Evolutionary conservation across 2,113 vertebrate species (phyloP).

Genomic region (Triplophysa dalaica): DNA sequence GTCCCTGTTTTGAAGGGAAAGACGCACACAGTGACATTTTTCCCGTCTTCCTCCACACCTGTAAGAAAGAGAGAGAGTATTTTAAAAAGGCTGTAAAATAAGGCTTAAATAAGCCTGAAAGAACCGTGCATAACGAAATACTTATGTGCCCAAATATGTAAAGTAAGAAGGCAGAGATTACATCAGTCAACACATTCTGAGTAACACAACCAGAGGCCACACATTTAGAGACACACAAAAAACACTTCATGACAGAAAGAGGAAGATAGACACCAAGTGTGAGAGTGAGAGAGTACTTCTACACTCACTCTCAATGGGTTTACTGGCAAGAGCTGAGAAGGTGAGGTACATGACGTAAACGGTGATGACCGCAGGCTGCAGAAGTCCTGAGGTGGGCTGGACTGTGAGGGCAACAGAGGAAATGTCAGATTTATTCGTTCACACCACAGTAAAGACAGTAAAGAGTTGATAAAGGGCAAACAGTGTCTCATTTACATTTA

Average conservation of each 20-base stretch:
- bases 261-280: not conserved
- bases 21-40: slow-evolving; percentile 84
- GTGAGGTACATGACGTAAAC: slow-evolving; percentile 98
- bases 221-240: slow-evolving; percentile 24
- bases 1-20: slow-evolving; percentile 83
- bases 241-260: not conserved
- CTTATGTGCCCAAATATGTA: not conserved
- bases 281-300: not conserved
- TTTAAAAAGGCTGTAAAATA: not conserved
- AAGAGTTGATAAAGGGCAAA: too few species aligned
- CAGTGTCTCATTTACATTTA: too few species aligned
- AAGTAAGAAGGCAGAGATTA: not conserved
- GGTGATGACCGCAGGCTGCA: slow-evolving; percentile 94
- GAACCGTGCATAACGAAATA: too few species aligned
- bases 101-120: not conserved
- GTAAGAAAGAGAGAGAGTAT: slow-evolving; percentile 39
- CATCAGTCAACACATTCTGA: not conserved
- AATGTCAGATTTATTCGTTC: too few species aligned
- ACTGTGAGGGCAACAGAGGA: slow-evolving; percentile 68
- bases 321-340: slow-evolving; percentile 93
- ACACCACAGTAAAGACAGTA: too few species aligned
- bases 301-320: slow-evolving; percentile 86
- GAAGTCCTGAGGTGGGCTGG: slow-evolving; percentile 88
- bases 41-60: slow-evolving; percentile 67
- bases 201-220: not conserved